Evolutionary conservation across 2,888 invertebrate species (phyloP), one percentile per base, ranked within the genome.

Genomic region (Lasioglossum malachurum): DNA sequence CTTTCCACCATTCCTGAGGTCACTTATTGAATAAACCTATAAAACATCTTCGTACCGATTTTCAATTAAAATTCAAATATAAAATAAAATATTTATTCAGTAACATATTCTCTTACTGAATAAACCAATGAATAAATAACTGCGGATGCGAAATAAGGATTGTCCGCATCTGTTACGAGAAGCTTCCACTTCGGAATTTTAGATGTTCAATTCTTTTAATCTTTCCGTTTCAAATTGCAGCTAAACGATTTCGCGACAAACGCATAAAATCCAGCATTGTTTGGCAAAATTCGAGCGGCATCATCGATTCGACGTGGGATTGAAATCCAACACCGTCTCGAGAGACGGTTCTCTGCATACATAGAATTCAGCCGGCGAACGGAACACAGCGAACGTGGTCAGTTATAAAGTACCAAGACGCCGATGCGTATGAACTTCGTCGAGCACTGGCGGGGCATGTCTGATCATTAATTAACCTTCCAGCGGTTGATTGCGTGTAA

Each of bases 401-500:
- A 76, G 87, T 86, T 87, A 82, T 86, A 77, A 85, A 86, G 87
- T 82, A 78, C 69, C 60, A 82, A 87, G 82, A 87, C 82, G 64
- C 79, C 87, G 69, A 87, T 79, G 83, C 60, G 78, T 80, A 83
- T 83, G 86, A 83, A 64, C 78, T 80, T 83, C 69, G 85, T 64
- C 75, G 86, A 73, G 80, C 60, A 78, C 78, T 73, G 82, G 79
- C 79, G 73, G 75, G 38, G 85, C 84, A 88, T 83, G 80, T 83
- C 79, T 81, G 91, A 89, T 91, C 91, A 89, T 91, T 91, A 91
- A 91, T 90, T 91, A 91, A 91, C 86, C 84, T 85, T 87, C 86
- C 84, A 79, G 83, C 87, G 90, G 89, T 93, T 92, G 93, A 93
- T 93, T 92, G 93, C 93, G 92, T 88, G 92, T 92, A 92, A 93